phyloP scores from a whole-genome alignment of 2,113 vertebrate species.

The Dasypus novemcinctus region DNA sequence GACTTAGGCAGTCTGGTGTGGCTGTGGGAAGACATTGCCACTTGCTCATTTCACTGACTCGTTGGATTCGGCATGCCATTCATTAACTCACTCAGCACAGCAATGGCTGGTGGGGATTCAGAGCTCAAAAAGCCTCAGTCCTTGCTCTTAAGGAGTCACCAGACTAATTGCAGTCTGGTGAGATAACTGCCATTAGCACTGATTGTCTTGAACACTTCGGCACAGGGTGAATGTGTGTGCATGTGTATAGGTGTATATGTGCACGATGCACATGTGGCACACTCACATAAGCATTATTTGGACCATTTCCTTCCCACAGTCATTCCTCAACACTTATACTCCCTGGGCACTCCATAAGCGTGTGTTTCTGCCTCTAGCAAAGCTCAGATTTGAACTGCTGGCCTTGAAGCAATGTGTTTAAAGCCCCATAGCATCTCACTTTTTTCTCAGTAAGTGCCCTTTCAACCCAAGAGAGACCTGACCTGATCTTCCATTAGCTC shows the following conservation, averaged over 20 bases:
- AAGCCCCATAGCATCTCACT: constrained; percentile 37
- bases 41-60: background rate
- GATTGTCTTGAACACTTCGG: background rate
- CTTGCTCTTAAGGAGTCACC: background rate
- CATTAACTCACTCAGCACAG: background rate
- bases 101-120: background rate
- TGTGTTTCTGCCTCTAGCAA: constrained; percentile 43
- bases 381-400: constrained; percentile 45
- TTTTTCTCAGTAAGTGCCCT: constrained; percentile 18
- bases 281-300: background rate
- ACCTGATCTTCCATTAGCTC: background rate
- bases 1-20: background rate
- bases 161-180: background rate
- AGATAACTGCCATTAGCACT: constrained; percentile 1
- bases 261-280: background rate
- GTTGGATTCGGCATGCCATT: background rate
- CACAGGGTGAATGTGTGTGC: background rate
- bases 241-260: too few relatives aligned
- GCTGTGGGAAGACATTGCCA: background rate
- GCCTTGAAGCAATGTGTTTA: constrained; percentile 27
- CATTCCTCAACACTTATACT: constrained; percentile 30
- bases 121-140: background rate
- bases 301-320: constrained; percentile 35
- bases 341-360: background rate
- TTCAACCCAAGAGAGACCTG: constrained; percentile 23